Evolutionary conservation across 1,140 invertebrate genomes (phyloP), one percentile per base, ranked within the genome.

Genomic region (Andrena cerasifolii): DNA sequence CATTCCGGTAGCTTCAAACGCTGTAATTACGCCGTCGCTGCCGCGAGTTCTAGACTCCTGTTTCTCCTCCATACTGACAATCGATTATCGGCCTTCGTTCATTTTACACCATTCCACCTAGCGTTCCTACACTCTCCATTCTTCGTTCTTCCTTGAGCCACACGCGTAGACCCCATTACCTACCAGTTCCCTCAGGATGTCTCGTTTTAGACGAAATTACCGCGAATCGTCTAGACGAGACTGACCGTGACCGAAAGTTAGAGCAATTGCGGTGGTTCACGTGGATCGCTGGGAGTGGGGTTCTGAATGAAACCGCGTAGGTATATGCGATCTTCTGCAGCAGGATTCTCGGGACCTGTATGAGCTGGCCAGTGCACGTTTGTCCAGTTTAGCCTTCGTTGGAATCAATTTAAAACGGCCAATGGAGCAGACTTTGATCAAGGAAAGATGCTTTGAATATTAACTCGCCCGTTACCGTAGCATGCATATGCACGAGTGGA

Each of bases 1-100:
- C 83, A 84, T 86, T n/a, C 85, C 83, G 77, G 84, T 86, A 83
- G 84, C 80, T 74, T 72, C 73, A 61, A 85, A 86, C 83, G 79
- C 65, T 83, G 65, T 86, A 86, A 86, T 86, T 86, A 85, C 77
- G 68, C 43, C 36, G 62, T 40, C 58, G 66, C 75, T 83, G 62
- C 82, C 26, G 56, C 53, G 65, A 79, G 49, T 74, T 45, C 28
- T 65, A 51, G 40, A 78, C 67, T 76, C 47, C 81, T 36, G 72
- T 77, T 83, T 56, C 68, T 33, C 56, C 36, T 83, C 45, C 54
- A 45, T 67, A 66, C 73, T 33, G 62, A 45, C 73, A 28, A 68
- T 67, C 73, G 65, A 68, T 68, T 67, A 75, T 75, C 53, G 31
- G 40, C 28, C 59, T 28, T 43, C 36, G 43, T 66, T 66, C 72